phyloP scores from a whole-genome alignment of 2,113 vertebrate species.

The Tetrao urogallus region DNA sequence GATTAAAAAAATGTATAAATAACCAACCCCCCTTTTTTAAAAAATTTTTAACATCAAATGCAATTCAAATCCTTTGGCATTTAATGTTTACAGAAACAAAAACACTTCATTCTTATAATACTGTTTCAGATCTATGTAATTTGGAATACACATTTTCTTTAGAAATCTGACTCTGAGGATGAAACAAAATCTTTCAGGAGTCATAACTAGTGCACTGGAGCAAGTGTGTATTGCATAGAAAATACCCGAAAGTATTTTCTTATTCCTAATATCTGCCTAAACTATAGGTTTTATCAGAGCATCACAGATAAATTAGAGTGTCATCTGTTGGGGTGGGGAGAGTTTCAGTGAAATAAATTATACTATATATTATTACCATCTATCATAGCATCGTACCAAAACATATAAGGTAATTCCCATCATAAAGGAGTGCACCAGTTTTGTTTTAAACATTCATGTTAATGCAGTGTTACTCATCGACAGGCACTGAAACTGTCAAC shows the following conservation, averaged over 20 bases:
- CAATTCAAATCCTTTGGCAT: not conserved
- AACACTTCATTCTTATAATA: not conserved
- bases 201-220: not conserved
- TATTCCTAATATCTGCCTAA: not conserved
- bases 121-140: not conserved
- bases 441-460: not conserved
- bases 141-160: not conserved
- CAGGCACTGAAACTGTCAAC: not conserved
- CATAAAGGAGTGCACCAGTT: not conserved
- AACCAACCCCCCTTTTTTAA: not conserved
- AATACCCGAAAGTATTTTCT: not conserved
- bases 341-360: constrained; percentile 13
- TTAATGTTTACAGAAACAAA: not conserved
- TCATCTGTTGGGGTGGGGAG: not conserved
- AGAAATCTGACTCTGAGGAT: not conserved
- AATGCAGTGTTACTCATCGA: not conserved
- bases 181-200: not conserved
- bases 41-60: not conserved
- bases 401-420: not conserved
- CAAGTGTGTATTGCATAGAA: not conserved
- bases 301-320: not conserved
- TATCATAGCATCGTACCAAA: not conserved
- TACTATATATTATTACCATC: not conserved
- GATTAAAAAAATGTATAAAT: not conserved
- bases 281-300: not conserved